Evolutionary conservation across 2,888 invertebrate species (phyloP), one percentile per base, ranked within the genome.

Genomic region (Lysandra bellargus): DNA sequence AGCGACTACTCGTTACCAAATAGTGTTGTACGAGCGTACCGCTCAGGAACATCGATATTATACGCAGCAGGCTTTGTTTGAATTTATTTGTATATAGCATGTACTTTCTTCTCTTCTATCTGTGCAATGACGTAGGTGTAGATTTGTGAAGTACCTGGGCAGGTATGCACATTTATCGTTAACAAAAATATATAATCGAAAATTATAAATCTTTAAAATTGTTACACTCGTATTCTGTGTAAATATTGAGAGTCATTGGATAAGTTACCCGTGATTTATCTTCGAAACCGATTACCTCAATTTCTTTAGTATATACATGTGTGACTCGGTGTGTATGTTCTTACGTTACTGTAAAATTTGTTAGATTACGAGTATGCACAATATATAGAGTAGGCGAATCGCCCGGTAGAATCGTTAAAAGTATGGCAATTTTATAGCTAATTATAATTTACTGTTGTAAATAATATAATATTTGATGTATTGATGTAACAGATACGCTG

Each of bases 271-370:
- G 88, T 87, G 88, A 79, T 91, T 89, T 89, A 73, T 91, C 89
- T 92, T 92, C 92, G 87, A 89, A 94, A 94, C 94, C 94, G 91
- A 93, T 93, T 94, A 94, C 94, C 94, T 94, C 94, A 94, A 92
- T 92, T 90, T 93, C 92, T 91, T 91, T 92, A 93, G 91, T 88
- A 87, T 91, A 90, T 91, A 88, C 90, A 86, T 87, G 89, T 89
- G 87, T 87, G 87, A 88, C 87, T 88, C 90, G 89, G 82, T 83
- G 87, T 89, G 86, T 89, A 86, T 89, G 88, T 89, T 91, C 90
- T 91, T 88, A 86, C 86, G 83, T 92, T 91, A 87, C 89, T 92
- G 78, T 78, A 78, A 79, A 91, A 91, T 90, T 89, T 88, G 83
- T 89, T 90, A 89, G 90, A 89, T 88, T 87, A 86, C 85, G 88